phyloP scores from a whole-genome alignment of 2,113 vertebrate genomes.

The Sinocyclocheilus rhinocerous region DNA sequence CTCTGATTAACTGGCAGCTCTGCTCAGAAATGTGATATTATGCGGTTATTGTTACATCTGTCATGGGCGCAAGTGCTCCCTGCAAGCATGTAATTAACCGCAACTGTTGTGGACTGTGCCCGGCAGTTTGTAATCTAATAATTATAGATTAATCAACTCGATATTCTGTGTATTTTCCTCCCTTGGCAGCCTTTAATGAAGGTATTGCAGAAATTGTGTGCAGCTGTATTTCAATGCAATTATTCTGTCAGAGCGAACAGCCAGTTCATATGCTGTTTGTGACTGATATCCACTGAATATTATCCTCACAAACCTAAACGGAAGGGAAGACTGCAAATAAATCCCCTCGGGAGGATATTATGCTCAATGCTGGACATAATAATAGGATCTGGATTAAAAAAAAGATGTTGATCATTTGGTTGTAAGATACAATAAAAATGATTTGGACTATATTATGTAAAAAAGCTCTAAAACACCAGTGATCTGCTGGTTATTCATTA shows the following conservation, averaged over 20 bases:
- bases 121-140: slow-evolving; percentile 64
- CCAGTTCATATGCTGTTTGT: slow-evolving; percentile 62
- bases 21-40: slow-evolving; percentile 49
- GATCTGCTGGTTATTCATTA: neutral
- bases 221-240: slow-evolving; percentile 67
- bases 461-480: neutral
- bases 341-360: slow-evolving; percentile 58
- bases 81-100: slow-evolving; percentile 58
- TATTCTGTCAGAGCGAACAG: slow-evolving; percentile 63
- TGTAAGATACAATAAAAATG: slow-evolving; percentile 13
- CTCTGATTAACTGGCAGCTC: slow-evolving; percentile 57
- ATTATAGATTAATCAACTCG: slow-evolving; percentile 65
- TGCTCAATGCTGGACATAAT: slow-evolving; percentile 23
- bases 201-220: slow-evolving; percentile 63
- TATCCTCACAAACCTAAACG: slow-evolving; percentile 61
- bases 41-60: slow-evolving; percentile 62
- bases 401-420: slow-evolving; percentile 31
- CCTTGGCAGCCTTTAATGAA: slow-evolving; percentile 57
- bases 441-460: neutral
- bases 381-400: slow-evolving; percentile 43
- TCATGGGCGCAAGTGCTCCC: slow-evolving; percentile 50
- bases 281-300: slow-evolving; percentile 63
- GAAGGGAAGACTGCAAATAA: slow-evolving; percentile 59
- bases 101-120: slow-evolving; percentile 49
- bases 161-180: slow-evolving; percentile 55